Base-by-base conservation (phyloP, 30 jellyfish, hydroid and myxozoan species). In the Sanderia malayensis region DNA sequence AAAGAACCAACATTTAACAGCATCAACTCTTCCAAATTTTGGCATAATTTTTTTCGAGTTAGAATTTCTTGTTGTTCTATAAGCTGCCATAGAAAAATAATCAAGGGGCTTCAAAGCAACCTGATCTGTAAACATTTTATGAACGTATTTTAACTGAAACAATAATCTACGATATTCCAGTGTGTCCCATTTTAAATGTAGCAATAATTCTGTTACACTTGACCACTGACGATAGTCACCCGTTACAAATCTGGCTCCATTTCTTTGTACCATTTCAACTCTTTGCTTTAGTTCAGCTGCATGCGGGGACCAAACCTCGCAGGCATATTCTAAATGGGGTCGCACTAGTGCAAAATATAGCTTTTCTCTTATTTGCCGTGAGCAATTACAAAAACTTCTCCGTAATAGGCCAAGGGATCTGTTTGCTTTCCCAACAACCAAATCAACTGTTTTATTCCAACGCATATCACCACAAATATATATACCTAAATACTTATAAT, bases 311-410 rank as follows among this genome's bases (percentile, higher is more conserved):
- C 95, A 83, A 27, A 83, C 80, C 27, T 73, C 61, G 55, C 68
- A 61, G 61, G 76, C 83, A 82, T 72, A 82, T 63, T 82, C 94
- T 24, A 72, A 45, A 59, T 71, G 87, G 66, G 94, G 94, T 7
- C 83, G 87, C 53, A 70, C 81, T 45, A 46, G 81, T 31, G 70
- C 81, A 8, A 70, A 70, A 44, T 45, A 70, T 24, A 70, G 81
- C 21, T 67, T 34, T 67, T 67, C 66, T 67, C 80, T 67, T 33
- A 67, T 33, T 32, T 67, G 80, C 67, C 80, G 66, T 44, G 80
- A 46, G 66, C 34, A 44, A 67, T 30, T 44, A 67, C 44, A 53
- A 67, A 67, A 67, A 44, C 24, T 67, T 46, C 65, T 67, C 80
- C 80, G 49, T 34, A 67, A 34, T 29, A 67, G 45, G 31, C 80